A percentile compares a stretch with the other conserved stretches of the same genome.
Evolutionary conservation across 2,113 vertebrate genomes (phyloP).

Genomic region (Notiomystis cincta): DNA sequence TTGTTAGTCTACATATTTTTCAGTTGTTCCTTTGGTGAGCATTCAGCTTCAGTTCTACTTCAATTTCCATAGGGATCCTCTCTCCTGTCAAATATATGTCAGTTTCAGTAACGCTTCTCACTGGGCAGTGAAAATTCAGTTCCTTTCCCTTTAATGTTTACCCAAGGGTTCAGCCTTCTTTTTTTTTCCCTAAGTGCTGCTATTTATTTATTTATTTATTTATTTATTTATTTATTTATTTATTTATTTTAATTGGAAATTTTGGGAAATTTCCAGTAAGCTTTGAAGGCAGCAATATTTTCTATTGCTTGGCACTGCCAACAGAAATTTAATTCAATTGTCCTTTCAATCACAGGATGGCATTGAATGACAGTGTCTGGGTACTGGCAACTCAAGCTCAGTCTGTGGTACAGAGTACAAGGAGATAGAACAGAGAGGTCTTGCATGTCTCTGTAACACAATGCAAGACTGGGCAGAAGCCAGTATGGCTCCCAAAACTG

Average conservation of each 20-base stretch:
- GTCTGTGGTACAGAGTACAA: neutral
- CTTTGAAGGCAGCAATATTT: neutral
- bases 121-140: neutral
- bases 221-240: neutral
- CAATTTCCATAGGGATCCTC: neutral
- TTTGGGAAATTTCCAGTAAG: neutral
- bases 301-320: neutral
- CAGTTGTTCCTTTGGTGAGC: neutral
- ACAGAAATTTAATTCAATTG: neutral
- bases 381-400: neutral
- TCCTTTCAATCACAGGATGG: neutral
- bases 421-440: neutral
- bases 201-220: neutral
- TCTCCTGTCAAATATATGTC: neutral
- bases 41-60: neutral
- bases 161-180: neutral
- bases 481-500: neutral
- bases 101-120: neutral
- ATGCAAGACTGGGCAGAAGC: neutral
- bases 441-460: neutral
- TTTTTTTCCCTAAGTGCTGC: neutral
- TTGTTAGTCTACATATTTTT: neutral
- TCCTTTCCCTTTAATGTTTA: neutral
- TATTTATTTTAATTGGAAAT: neutral
- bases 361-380: neutral